These are phyloP conservation scores for Ptilodon capucinus DNA, from an alignment of 2,888 invertebrate species.

Conservation along the genomic window DNA sequence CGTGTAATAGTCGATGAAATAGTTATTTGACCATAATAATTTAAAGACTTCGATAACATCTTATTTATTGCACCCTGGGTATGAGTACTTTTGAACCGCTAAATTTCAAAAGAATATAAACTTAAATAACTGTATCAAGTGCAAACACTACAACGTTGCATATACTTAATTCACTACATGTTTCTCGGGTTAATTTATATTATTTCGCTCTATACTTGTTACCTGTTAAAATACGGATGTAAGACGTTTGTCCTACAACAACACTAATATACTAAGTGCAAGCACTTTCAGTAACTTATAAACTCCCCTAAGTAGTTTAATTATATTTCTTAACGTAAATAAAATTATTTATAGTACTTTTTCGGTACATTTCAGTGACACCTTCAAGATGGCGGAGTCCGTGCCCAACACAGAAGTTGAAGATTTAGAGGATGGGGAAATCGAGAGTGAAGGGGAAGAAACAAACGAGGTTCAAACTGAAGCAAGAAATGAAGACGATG, in stretches of 20 bases:
- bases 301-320: neutral
- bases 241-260: no score
- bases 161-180: neutral
- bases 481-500: slow-evolving; percentile 43
- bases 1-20: no score
- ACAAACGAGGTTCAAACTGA: slow-evolving; percentile 46
- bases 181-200: neutral
- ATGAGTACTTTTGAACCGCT: no score
- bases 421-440: slow-evolving; percentile 94
- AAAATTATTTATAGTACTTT: neutral
- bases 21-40: no score
- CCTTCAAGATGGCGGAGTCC: slow-evolving; percentile 61
- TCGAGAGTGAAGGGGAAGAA: slow-evolving; percentile 85
- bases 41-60: no score
- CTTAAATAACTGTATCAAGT: no score
- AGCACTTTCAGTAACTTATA: no score
- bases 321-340: neutral
- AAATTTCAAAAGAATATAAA: no score
- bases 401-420: slow-evolving; percentile 55
- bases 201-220: neutral
- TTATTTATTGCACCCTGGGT: no score
- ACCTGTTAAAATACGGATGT: neutral
- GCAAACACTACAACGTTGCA: no score
- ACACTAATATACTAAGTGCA: no score
- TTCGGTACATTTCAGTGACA: slow-evolving; percentile 64